Base-by-base conservation (phyloP, 2,797 vertebrate genomes). In the Cyprinodon diabolis region DNA sequence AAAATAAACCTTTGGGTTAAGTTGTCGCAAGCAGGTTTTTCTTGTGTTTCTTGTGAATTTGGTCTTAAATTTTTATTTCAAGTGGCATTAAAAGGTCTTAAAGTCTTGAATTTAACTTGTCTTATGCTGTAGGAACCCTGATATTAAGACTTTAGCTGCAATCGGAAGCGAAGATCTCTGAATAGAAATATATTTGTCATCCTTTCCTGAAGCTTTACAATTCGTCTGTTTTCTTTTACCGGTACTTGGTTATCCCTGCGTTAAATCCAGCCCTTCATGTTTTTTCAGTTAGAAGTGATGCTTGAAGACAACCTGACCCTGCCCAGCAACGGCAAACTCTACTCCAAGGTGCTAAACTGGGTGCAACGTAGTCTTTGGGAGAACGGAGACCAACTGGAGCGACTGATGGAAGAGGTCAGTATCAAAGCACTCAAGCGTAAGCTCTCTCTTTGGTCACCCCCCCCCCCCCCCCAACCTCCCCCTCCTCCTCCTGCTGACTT, bases 361-460 rank as follows among this genome's bases (percentile, higher is more conserved):
- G 97, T 99, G 85, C 98, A 99, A 92, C 97, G 96, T 69, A 98
- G 97, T 94, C 94, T 99, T 87, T 98, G 97, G 97, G 98, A 99
- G 93, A 98, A 98, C 0, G 98, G 97, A 91, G 97, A 97, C 93
- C 96, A 94, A 76, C 95, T 99, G 92, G 97, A 97, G 90, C 96
- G 95, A 84, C 94, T 99, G 69, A 98, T 99, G 97, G 96, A 97
- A 93, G 97, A 99, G 98, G 98, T 99, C 95, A 98, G 98, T 98
- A 94, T 75, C 47, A 14, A 68, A 65, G 30, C 82, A 75, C 45
- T 40, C 35, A 43, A 57, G 37, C 76, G 71, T 75, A 30, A 21
- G 48, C 85, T 75, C 45, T 79, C 54, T 69, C 68, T 74, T 73
- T 74, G 66, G 74, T 83, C 62, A 71, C 56, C 66, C 74, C 82